Conservation (phyloP, 2,888 invertebrate genomes). For the Sicus ferrugineus region DNA sequence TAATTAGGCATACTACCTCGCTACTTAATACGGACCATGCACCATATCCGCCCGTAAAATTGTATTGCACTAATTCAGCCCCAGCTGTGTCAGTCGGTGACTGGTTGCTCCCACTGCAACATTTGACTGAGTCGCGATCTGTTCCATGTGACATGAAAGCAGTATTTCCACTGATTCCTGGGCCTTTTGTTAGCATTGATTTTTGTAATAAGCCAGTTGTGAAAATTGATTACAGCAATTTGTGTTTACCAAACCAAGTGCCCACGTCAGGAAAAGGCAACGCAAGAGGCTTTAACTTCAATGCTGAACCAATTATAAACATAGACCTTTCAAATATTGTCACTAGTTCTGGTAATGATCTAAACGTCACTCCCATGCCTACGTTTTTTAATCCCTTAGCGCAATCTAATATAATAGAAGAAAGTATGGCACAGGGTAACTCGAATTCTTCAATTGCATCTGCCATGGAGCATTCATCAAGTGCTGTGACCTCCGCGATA, state of each 20-base stretch:
- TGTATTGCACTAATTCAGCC: conserved; percentile 35
- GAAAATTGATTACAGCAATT: conserved; percentile 64
- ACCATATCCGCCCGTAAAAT: conserved; percentile 29
- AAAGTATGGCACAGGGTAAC: too few relatives aligned
- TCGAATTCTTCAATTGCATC: conserved; percentile 9
- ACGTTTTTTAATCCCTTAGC: conserved; percentile 45
- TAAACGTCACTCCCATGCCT: conserved; percentile 22
- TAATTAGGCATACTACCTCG: too few relatives aligned
- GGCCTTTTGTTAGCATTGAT: conserved; percentile 60
- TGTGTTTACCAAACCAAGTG: conserved; percentile 50
- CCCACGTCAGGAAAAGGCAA: conserved; percentile 38
- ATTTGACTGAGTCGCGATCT: not conserved
- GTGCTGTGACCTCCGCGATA: too few relatives aligned
- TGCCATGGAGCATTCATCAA: too few relatives aligned
- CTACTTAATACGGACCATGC: conserved; percentile 54
- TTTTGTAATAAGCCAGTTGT: conserved; percentile 61
- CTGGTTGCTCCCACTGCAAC: conserved; percentile 51
- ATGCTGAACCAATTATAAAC: conserved; percentile 60
- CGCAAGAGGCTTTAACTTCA: conserved; percentile 46
- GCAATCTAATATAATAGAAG: conserved; percentile 38
- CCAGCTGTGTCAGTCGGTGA: too few relatives aligned
- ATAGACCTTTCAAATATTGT: conserved; percentile 63
- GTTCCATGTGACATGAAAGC: conserved; percentile 2
- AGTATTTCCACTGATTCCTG: conserved; percentile 54
- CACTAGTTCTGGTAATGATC: conserved; percentile 15